phyloP scores from a whole-genome alignment of 2,113 vertebrate genomes.

The Orientallactaga bullata region DNA sequence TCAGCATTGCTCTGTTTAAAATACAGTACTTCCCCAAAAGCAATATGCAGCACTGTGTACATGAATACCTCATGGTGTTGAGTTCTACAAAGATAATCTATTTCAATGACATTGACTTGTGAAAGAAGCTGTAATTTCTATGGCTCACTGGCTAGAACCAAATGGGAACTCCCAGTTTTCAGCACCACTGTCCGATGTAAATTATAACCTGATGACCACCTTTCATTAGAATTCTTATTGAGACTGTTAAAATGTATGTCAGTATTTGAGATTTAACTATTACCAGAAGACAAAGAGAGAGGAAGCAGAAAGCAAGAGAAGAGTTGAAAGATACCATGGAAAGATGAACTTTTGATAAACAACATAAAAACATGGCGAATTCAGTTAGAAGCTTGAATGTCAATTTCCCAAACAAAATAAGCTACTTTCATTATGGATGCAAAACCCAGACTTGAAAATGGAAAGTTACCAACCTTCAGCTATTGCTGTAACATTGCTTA shows the following conservation, averaged over 20 bases:
- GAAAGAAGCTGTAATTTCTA: conserved; percentile 81
- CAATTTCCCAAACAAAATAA: conserved; percentile 27
- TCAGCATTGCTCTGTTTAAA: conserved; percentile 32
- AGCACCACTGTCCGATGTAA: conserved; percentile 71
- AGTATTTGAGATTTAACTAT: conserved; percentile 64
- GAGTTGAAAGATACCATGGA: neutral
- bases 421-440: neutral
- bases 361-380: neutral
- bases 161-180: conserved; percentile 84
- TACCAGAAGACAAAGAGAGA: conserved; percentile 46
- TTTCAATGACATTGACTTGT: conserved; percentile 79
- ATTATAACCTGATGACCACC: conserved; percentile 81
- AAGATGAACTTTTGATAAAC: conserved; percentile 44
- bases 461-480: conserved; percentile 17
- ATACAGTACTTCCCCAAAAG: conserved; percentile 42
- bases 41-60: conserved; percentile 11
- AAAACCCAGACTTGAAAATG: neutral
- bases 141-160: conserved; percentile 71
- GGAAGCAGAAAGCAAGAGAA: neutral
- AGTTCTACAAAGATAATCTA: conserved; percentile 74
- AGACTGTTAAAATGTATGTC: conserved; percentile 69
- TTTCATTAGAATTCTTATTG: conserved; percentile 76
- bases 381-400: neutral
- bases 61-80: neutral
- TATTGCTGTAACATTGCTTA: neutral